These are phyloP conservation scores for Halocaridina rubra DNA, from an alignment of 2,888 invertebrate genomes.

Conservation along the genomic window DNA sequence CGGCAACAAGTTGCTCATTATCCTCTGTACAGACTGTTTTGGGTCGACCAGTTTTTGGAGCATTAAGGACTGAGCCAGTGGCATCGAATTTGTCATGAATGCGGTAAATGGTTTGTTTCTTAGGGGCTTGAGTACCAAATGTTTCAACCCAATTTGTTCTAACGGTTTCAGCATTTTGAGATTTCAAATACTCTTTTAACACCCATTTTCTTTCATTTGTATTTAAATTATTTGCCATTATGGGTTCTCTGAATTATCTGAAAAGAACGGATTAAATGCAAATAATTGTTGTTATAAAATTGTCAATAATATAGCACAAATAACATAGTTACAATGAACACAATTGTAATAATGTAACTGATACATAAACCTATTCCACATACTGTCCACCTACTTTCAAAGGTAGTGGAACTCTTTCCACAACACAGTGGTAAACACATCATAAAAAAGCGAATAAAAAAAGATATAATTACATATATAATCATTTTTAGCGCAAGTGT, in stretches of 20 bases:
- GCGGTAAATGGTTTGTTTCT: background rate
- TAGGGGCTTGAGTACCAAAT: background rate
- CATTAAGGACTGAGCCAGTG: background rate
- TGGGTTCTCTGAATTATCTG: background rate
- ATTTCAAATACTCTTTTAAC: background rate
- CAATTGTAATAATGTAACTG: background rate
- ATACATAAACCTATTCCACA: background rate
- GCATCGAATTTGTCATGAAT: background rate
- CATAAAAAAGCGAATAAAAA: too few species aligned
- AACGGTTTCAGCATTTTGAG: constrained; percentile 10
- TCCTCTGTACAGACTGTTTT: constrained; percentile 1
- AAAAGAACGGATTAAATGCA: background rate
- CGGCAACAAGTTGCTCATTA: background rate
- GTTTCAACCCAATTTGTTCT: background rate
- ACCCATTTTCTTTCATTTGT: background rate
- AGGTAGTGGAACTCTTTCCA: too few species aligned
- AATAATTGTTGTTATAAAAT: background rate
- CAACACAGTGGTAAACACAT: too few species aligned
- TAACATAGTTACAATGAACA: background rate
- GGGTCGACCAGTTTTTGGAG: background rate
- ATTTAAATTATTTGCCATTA: background rate
- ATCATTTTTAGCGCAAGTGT: too few species aligned
- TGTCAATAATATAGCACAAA: background rate
- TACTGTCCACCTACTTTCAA: background rate
- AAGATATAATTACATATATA: too few species aligned